Base-by-base conservation (phyloP, 1,140 invertebrate genomes). In the Drosophila neocordata region DNA sequence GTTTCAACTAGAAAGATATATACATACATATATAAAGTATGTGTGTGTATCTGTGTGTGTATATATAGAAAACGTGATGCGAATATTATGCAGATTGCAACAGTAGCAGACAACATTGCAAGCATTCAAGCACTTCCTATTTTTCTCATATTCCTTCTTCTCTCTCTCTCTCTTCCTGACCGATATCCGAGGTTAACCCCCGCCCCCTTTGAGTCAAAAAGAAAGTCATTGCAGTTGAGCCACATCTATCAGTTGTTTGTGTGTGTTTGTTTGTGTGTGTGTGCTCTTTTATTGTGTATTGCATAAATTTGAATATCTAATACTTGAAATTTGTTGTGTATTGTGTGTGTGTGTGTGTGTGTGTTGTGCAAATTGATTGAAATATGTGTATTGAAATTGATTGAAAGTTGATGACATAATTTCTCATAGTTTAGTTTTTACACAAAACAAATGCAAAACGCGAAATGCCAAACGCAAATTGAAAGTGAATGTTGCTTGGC, bases 321-420 rank as follows among this genome's bases (percentile, higher is more conserved):
- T 82, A 63, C 52, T 69, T 38, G 60, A 20, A 48, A 20, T 48
- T 62, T 67, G 22, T 77, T 77, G 69, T 81, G n/a, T n/a, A n/a
- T n/a, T n/a, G n/a, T n/a, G n/a, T n/a, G n/a, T n/a, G n/a, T n/a
- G n/a, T n/a, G n/a, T n/a, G n/a, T n/a, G n/a, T n/a, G n/a, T n/a
- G n/a, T n/a, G 74, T 81, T 79, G 77, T 79, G 77, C 57, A 80
- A 80, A 71, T 67, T 81, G 79, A 81, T 81, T 81, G 79, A 81
- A 81, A 48, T 48, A 48, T 48, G 79, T 81, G 75, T 81, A 81
- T 81, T 81, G 79, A 74, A 82, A 81, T 82, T 81, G 79, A 81
- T 81, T 81, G 79, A 81, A 81, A 81, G 79, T 81, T 73, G 70
- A 81, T 81, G 79, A 82, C 79, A 81, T 81, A 82, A 81, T 81